These are phyloP conservation scores for Sapajus apella DNA, from an alignment of 2,113 vertebrate genomes.

Conservation along the genomic window DNA sequence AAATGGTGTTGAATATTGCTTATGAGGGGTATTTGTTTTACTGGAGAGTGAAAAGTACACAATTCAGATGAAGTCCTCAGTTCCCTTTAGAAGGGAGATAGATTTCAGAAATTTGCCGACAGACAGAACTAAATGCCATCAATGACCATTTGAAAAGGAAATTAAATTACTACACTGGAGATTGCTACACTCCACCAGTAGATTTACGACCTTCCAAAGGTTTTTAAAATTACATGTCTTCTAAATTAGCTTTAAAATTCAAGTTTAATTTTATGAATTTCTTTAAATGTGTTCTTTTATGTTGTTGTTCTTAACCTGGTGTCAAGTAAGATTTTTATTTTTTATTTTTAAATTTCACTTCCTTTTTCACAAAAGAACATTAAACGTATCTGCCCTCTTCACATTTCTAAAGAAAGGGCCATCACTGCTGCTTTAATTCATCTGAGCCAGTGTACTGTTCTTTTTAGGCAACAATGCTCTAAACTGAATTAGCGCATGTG, in stretches of 20 bases:
- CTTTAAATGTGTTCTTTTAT: background rate
- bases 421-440: background rate
- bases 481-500: background rate
- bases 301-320: background rate
- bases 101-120: conserved; percentile 43
- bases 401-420: background rate
- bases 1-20: background rate
- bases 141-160: conserved; percentile 31
- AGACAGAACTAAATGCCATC: conserved; percentile 26
- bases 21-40: background rate
- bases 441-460: background rate
- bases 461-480: background rate
- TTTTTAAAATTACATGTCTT: conserved; percentile 43
- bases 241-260: conserved; percentile 37
- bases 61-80: background rate
- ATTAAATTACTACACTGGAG: conserved; percentile 43
- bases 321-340: background rate
- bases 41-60: background rate
- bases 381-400: background rate
- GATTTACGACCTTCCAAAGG: conserved; percentile 8
- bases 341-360: conserved; percentile 6
- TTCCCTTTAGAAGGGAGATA: conserved; percentile 18
- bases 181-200: conserved; percentile 47
- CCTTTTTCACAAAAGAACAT: background rate
- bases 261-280: background rate